Evolutionary conservation across 2,888 invertebrate genomes (phyloP), one percentile per base, ranked within the genome.

Genomic region (Polyommatus iphigenia): DNA sequence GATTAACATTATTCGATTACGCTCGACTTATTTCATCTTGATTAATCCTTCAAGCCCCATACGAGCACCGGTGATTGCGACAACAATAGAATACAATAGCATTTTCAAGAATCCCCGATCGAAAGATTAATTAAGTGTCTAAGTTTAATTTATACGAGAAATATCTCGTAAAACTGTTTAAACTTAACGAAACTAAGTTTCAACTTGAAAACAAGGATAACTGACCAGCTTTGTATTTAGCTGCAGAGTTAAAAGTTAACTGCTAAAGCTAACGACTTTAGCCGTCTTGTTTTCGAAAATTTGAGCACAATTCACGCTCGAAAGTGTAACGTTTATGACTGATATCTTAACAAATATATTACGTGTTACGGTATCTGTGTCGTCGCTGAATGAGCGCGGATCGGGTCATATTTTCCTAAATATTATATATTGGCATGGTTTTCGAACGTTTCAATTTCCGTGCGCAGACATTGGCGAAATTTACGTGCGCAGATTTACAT

Each of bases 401-500:
- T 81, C 83, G 67, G 83, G 84, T 83, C 85, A 87, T 88, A 90
- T 89, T 87, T 89, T 85, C 85, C 84, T 80, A 88, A 89, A 89
- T 88, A 89, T 88, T 87, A 91, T 90, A 88, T 90, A 91, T 91
- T 87, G 90, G 87, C 87, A 90, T 90, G 90, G 89, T 91, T 89
- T 88, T 90, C 87, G 87, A 90, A 90, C 91, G 90, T 91, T 93
- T 92, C 92, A 92, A 93, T 93, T 93, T 93, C 93, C 93, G 89
- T 88, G 89, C 90, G 89, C 90, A 91, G 92, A 92, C 93, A 93
- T 92, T 88, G 87, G 84, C 85, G 86, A 87, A 91, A 93, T 93
- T 92, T 93, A 93, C 92, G 92, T 90, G 91, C 90, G 87, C 91
- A 89, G 90, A 92, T 93, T 92, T 92, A 92, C 91, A 91, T 91